Percentiles rank a stretch among this genome's conserved stretches.
These are phyloP conservation scores for Lucilia sericata DNA, from an alignment of 1,140 invertebrate species.

Conservation along the genomic window DNA sequence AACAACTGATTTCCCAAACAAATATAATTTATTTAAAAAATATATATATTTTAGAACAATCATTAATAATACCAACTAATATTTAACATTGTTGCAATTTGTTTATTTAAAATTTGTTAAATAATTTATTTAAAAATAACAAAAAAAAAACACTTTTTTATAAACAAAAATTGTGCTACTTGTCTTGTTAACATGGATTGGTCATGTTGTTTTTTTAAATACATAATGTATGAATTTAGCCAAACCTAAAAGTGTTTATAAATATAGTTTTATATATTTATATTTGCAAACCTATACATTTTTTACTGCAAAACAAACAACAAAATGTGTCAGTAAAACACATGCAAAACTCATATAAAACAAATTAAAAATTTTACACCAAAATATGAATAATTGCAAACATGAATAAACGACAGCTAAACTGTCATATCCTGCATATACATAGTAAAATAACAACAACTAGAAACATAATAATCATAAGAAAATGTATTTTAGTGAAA, in stretches of 20 bases:
- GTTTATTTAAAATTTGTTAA: no score
- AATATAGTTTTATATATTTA: no score
- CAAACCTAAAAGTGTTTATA: no score
- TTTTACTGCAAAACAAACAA: background rate
- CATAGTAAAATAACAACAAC: background rate
- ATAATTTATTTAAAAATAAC: no score
- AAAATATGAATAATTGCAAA: conserved; percentile 16
- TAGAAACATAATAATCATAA: background rate
- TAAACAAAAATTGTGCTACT: background rate
- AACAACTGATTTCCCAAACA: no score
- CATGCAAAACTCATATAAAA: background rate
- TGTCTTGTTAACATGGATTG: background rate
- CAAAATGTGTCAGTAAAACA: background rate
- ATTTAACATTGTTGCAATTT: no score
- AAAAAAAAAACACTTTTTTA: background rate
- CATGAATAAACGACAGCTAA: conserved; percentile 5
- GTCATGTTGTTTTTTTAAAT: conserved; percentile 5
- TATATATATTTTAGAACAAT: no score
- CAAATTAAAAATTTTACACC: background rate
- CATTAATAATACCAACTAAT: no score
- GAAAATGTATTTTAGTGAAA: background rate
- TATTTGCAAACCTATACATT: background rate
- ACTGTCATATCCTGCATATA: conserved; percentile 14
- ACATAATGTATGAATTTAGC: no score
- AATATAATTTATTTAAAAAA: no score